Conservation (phyloP, 1,140 invertebrate species). For the Phocides pigmalion region DNA sequence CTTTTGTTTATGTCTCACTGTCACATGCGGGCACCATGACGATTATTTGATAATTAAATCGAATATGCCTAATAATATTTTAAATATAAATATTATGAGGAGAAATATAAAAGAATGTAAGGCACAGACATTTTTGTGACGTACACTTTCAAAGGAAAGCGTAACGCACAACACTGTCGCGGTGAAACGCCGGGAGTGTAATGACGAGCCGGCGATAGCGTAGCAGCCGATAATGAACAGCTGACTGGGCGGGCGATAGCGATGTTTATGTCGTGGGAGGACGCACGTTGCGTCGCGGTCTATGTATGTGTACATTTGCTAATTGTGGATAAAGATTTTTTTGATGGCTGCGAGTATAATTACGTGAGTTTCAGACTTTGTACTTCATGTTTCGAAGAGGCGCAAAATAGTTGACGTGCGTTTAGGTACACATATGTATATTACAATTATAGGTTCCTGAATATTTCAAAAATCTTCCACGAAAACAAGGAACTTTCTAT, state of each 20-base stretch:
- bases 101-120: neutral
- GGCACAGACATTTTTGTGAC: neutral
- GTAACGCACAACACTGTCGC: constrained; percentile 10
- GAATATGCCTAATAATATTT: neutral
- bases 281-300: neutral
- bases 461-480: too few species aligned
- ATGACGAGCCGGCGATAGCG: constrained; percentile 28
- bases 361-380: neutral
- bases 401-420: too few species aligned
- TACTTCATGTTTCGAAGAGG: too few species aligned
- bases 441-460: too few species aligned
- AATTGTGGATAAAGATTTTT: neutral
- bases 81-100: neutral
- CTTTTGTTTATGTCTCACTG: neutral
- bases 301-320: neutral
- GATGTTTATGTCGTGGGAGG: neutral
- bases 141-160: constrained; percentile 14
- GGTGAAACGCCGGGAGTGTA: constrained; percentile 20
- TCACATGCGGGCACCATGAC: neutral
- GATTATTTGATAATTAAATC: neutral
- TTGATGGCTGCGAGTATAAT: neutral
- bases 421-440: too few species aligned
- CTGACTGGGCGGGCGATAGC: constrained; percentile 36
- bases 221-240: constrained; percentile 38
- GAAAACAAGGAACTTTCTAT: too few species aligned